Percentiles rank a stretch among this genome's conserved stretches.
Conservation (phyloP, 2,113 vertebrate species). For the Syngnathus scovelli region DNA sequence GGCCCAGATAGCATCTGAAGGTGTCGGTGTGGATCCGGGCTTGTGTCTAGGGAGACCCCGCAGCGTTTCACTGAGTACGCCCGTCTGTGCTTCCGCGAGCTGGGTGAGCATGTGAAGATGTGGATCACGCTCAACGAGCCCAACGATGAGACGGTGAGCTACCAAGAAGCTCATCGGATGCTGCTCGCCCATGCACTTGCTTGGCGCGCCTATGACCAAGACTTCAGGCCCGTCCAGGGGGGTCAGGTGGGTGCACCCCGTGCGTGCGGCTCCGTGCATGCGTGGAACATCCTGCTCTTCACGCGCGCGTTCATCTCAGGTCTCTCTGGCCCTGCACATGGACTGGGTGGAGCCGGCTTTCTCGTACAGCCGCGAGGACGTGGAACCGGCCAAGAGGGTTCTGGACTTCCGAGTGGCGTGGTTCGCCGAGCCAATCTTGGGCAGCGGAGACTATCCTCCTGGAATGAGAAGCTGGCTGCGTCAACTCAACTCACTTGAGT, state of each 20-base stretch:
- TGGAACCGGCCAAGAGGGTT: constrained; percentile 80
- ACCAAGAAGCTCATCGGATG: constrained; percentile 81
- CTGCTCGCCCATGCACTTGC: constrained; percentile 84
- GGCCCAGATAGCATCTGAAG: no score
- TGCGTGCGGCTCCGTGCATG: no score
- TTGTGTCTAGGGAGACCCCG: constrained; percentile 59
- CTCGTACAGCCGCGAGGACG: constrained; percentile 80
- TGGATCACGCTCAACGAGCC: constrained; percentile 95
- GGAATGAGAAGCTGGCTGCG: constrained; percentile 86
- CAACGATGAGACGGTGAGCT: constrained; percentile 76
- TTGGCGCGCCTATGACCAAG: constrained; percentile 82
- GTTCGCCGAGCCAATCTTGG: constrained; percentile 93
- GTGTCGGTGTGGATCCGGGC: no score
- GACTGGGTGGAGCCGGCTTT: constrained; percentile 94
- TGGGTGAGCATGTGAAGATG: constrained; percentile 81
- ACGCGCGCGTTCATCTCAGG: constrained; percentile 29
- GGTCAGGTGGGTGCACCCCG: constrained; percentile 64
- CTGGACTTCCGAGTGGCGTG: constrained; percentile 86
- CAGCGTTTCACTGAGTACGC: constrained; percentile 84
- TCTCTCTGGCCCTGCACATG: constrained; percentile 86
- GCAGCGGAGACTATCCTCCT: constrained; percentile 84
- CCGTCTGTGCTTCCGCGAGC: constrained; percentile 79
- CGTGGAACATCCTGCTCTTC: neutral
- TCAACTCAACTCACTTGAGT: constrained; percentile 71
- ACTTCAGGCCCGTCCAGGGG: constrained; percentile 79